Conservation (phyloP, 2,888 invertebrate genomes). For the Rutpela maculata region DNA sequence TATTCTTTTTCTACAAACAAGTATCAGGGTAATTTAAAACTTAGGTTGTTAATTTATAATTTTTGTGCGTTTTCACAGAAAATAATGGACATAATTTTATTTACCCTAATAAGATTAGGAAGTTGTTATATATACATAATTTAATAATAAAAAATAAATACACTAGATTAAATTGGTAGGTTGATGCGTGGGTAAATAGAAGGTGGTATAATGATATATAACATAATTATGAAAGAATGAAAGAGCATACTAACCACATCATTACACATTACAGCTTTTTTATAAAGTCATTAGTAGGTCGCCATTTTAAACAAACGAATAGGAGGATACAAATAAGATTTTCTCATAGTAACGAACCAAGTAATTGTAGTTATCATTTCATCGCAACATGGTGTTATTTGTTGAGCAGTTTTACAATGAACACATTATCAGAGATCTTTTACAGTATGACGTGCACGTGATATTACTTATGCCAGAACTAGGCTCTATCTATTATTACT, state of each 20-base stretch:
- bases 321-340: constrained; percentile 42
- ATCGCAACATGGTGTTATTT: constrained; percentile 59
- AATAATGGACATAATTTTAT: not conserved
- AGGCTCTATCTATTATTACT: constrained; percentile 15
- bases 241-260: constrained; percentile 47
- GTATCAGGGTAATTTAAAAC: not conserved
- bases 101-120: constrained; percentile 16
- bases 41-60: not conserved
- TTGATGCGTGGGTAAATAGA: constrained; percentile 27
- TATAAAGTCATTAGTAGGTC: constrained; percentile 46
- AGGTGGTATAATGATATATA: constrained; percentile 36
- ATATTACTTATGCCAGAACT: constrained; percentile 27
- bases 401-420: constrained; percentile 57
- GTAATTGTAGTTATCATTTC: constrained; percentile 57
- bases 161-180: constrained; percentile 12
- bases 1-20: no score
- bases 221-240: constrained; percentile 47
- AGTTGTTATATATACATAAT: not conserved
- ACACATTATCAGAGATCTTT: constrained; percentile 35
- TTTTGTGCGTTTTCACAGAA: not conserved
- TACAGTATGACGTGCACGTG: constrained; percentile 9
- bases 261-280: constrained; percentile 51
- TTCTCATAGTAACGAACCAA: constrained; percentile 49
- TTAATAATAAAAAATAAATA: not conserved
- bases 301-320: constrained; percentile 39